A percentile compares a stretch with the other conserved stretches of the same genome.
phyloP scores from a whole-genome alignment of 1,140 invertebrate species.

The Drosophila subpulchrella region DNA sequence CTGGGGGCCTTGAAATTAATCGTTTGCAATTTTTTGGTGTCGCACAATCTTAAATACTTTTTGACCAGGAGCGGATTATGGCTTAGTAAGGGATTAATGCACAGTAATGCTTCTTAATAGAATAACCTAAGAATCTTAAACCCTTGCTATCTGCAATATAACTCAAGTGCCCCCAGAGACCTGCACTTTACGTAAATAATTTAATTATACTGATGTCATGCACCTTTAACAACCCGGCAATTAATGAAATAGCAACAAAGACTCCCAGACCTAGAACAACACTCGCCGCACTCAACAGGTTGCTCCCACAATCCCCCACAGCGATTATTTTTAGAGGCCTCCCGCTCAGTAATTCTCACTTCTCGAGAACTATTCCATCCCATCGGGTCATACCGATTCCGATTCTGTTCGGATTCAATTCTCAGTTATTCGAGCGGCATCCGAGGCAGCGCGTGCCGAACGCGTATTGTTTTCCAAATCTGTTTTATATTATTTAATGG shows the following conservation, averaged over 20 bases:
- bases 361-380: constrained; percentile 9
- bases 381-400: constrained; percentile 11
- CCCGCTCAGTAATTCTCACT: constrained; percentile 7
- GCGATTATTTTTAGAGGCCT: constrained; percentile 33
- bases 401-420: constrained; percentile 26
- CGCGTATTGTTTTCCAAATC: constrained; percentile 49
- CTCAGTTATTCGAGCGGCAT: constrained; percentile 43
- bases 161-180: neutral
- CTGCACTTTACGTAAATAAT: neutral
- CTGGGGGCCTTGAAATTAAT: constrained; percentile 6
- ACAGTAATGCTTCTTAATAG: too few relatives aligned
- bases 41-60: neutral
- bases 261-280: constrained; percentile 32
- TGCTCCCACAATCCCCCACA: constrained; percentile 14
- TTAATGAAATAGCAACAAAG: constrained; percentile 16
- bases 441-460: constrained; percentile 46
- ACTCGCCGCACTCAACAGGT: constrained; percentile 30
- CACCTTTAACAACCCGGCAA: constrained; percentile 21
- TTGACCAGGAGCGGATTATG: neutral
- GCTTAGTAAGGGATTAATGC: too few relatives aligned
- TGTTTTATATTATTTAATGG: constrained; percentile 34
- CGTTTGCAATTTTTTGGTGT: neutral
- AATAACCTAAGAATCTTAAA: neutral
- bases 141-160: neutral
- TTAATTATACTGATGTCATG: constrained; percentile 15